Conservation (phyloP, 2,797 vertebrate genomes). For the Tympanoctomys barrerae region DNA sequence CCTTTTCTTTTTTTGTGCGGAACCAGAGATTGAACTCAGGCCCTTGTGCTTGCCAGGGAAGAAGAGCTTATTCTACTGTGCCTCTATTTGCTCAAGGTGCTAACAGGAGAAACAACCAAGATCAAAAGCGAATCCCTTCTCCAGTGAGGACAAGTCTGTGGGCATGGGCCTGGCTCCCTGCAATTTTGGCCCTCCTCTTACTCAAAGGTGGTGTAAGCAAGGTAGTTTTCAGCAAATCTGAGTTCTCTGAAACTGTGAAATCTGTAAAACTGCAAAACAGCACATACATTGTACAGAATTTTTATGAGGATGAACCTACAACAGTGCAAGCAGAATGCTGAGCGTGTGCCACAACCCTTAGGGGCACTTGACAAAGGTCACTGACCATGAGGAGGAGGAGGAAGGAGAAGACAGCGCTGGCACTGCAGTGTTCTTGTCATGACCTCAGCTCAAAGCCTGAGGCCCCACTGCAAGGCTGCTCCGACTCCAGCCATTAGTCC, state of each 20-base stretch:
- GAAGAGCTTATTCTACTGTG: too few relatives aligned
- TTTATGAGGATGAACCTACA: constrained; percentile 7
- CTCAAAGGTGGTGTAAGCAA: background rate
- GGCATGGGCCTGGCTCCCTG: background rate
- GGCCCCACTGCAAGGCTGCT: constrained; percentile 55
- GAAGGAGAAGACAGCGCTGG: background rate
- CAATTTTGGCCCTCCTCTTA: background rate
- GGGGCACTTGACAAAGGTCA: background rate
- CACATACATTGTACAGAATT: background rate
- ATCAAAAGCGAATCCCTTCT: background rate
- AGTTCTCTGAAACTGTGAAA: constrained; percentile 18
- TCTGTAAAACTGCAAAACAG: background rate
- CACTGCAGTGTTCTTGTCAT: background rate
- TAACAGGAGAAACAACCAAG: background rate
- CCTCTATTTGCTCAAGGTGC: background rate
- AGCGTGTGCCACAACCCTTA: background rate
- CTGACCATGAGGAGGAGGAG: background rate
- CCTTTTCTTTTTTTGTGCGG: too few relatives aligned
- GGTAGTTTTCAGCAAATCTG: background rate
- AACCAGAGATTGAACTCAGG: too few relatives aligned
- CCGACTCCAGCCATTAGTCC: constrained; percentile 62
- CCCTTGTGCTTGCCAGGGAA: too few relatives aligned
- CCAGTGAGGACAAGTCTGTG: background rate
- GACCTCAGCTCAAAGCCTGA: constrained; percentile 46
- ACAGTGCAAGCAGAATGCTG: background rate